phyloP scores from a whole-genome alignment of 2,888 invertebrate species.

The Endomychus coccineus region DNA sequence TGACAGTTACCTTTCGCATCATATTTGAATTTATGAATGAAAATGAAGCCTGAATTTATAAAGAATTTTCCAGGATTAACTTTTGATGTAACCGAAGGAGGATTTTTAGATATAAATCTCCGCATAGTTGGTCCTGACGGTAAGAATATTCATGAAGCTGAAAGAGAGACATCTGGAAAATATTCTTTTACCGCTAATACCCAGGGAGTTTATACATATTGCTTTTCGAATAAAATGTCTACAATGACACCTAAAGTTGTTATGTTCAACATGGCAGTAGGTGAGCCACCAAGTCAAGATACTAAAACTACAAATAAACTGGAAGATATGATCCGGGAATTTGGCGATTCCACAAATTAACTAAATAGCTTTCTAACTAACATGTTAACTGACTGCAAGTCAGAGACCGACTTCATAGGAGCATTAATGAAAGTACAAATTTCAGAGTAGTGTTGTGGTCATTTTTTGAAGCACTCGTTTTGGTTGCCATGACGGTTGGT shows the following conservation, averaged over 20 bases:
- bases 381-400: constrained; percentile 95
- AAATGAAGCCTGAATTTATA: too few relatives aligned
- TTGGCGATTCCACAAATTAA: constrained; percentile 69
- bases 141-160: constrained; percentile 80
- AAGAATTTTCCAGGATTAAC: constrained; percentile 65
- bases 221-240: constrained; percentile 97
- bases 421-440: constrained; percentile 98
- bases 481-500: constrained; percentile 91
- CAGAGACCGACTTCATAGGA: constrained; percentile 90
- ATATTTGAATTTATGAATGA: too few relatives aligned
- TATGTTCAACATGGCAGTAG: constrained; percentile 95
- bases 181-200: constrained; percentile 93
- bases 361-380: too few relatives aligned
- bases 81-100: constrained; percentile 99
- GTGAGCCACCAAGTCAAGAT: constrained; percentile 62
- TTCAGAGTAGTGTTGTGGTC: constrained; percentile 98
- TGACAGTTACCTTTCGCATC: too few relatives aligned
- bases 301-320: constrained; percentile 76
- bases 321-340: constrained; percentile 94
- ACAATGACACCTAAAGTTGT: constrained; percentile 98
- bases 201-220: constrained; percentile 89
- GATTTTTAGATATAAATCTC: constrained; percentile 97
- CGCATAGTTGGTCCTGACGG: constrained; percentile 90
- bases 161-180: constrained; percentile 93
- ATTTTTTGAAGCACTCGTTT: constrained; percentile 91